These are phyloP conservation scores for Mormyrus lacerda DNA, from an alignment of 2,113 vertebrate species.

Conservation along the genomic window DNA sequence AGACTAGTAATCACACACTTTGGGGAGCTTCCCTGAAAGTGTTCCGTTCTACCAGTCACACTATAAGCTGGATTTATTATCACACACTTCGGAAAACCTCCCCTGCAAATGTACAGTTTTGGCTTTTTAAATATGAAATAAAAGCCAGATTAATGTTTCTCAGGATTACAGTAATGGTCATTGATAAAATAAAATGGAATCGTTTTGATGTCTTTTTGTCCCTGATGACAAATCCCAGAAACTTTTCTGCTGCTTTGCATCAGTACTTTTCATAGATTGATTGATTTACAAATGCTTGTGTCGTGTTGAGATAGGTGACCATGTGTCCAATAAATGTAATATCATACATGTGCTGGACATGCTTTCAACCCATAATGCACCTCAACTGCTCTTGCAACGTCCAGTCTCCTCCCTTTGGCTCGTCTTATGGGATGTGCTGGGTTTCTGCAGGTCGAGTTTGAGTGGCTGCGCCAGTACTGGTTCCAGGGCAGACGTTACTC, in stretches of 20 bases:
- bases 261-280: neutral
- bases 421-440: neutral
- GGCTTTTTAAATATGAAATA: neutral
- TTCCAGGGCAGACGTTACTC: slow-evolving; percentile 87
- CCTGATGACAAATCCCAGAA: neutral
- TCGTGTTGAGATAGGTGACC: neutral
- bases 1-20: neutral
- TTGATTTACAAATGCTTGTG: neutral
- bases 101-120: too few species aligned
- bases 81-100: neutral
- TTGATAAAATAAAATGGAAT: neutral
- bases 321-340: neutral
- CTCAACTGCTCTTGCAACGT: neutral
- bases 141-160: neutral
- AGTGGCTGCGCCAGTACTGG: slow-evolving; percentile 76
- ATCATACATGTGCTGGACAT: neutral
- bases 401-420: neutral
- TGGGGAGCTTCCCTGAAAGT: neutral
- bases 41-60: neutral
- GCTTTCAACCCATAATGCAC: neutral
- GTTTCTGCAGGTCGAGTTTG: slow-evolving; percentile 17
- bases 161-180: neutral
- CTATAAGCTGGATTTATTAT: neutral
- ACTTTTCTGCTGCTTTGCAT: neutral
- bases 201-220: neutral